Percentiles rank a stretch among this genome's conserved stretches.
Evolutionary conservation across 2,113 vertebrate species (phyloP).

Genomic region (Gobio gobio): DNA sequence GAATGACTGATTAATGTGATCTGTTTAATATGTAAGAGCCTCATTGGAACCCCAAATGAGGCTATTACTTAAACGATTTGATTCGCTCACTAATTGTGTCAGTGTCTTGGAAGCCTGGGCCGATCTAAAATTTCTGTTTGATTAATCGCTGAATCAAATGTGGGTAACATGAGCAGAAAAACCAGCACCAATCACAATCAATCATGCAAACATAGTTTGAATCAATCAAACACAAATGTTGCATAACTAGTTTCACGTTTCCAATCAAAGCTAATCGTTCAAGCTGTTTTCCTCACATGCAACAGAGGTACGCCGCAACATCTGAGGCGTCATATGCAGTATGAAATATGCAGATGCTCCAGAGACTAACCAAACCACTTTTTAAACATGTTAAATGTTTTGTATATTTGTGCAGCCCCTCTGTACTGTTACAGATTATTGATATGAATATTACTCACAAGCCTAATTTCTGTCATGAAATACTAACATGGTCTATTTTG

Average conservation of each 20-base stretch:
- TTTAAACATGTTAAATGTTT: neutral
- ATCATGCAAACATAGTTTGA: constrained; percentile 45
- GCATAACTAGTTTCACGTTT: constrained; percentile 50
- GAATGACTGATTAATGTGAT: constrained; percentile 36
- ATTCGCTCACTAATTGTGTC: constrained; percentile 15
- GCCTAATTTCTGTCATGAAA: neutral
- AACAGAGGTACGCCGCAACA: neutral
- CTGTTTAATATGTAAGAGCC: neutral
- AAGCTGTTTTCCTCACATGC: constrained; percentile 37
- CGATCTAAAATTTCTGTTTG: constrained; percentile 6
- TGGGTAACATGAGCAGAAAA: constrained; percentile 40
- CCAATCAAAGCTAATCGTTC: constrained; percentile 41
- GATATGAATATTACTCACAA: neutral
- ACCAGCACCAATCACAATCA: constrained; percentile 27
- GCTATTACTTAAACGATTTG: constrained; percentile 18
- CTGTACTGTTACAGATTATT: neutral
- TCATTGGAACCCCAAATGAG: neutral
- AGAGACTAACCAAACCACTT: neutral
- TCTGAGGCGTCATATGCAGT: constrained; percentile 19
- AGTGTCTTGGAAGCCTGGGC: neutral
- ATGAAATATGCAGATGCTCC: constrained; percentile 7
- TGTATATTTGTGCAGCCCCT: neutral
- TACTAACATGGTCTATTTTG: too few species aligned
- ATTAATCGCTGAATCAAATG: constrained; percentile 13
- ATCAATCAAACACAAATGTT: constrained; percentile 44